Percentiles rank a stretch among this genome's conserved stretches.
phyloP scores from a whole-genome alignment of 2,888 invertebrate genomes.

The Brachylomia viminalis region DNA sequence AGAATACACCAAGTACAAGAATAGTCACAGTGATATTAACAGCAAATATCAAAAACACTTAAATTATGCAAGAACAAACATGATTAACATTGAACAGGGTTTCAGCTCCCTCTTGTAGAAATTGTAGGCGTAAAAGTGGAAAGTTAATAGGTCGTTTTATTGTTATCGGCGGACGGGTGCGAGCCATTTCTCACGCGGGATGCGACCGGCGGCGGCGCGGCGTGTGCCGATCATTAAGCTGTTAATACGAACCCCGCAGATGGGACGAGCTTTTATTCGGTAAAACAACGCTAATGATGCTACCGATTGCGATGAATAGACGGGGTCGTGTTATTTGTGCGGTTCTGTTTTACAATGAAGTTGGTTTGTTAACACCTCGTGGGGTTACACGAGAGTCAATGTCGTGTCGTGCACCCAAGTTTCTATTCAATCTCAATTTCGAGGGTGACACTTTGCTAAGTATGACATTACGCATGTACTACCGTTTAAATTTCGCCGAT shows the following conservation, averaged over 20 bases:
- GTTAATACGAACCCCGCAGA: conserved; percentile 72
- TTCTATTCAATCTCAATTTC: conserved; percentile 14
- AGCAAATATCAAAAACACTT: conserved; percentile 31
- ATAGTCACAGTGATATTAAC: conserved; percentile 13
- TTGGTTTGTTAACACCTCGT: conserved; percentile 32
- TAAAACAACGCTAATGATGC: conserved; percentile 62
- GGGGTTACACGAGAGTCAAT: conserved; percentile 19
- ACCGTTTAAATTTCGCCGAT: background rate
- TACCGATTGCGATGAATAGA: conserved; percentile 54
- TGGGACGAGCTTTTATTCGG: conserved; percentile 68
- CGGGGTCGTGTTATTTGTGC: conserved; percentile 27
- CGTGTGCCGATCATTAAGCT: conserved; percentile 85
- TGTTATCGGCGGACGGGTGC: conserved; percentile 76
- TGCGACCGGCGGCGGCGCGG: no score
- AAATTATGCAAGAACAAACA: conserved; percentile 23
- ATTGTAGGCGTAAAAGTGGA: conserved; percentile 65
- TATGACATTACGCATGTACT: background rate
- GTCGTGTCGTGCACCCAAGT: background rate
- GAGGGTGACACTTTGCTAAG: conserved; percentile 2
- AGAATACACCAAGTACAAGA: background rate
- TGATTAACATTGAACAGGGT: conserved; percentile 49
- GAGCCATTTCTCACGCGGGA: conserved; percentile 67
- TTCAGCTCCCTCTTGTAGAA: conserved; percentile 48
- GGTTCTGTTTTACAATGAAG: conserved; percentile 29
- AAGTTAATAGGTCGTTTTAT: conserved; percentile 87